Evolutionary conservation across 2,888 invertebrate species (phyloP), one percentile per base, ranked within the genome.

Genomic region (Campoplex capitator): DNA sequence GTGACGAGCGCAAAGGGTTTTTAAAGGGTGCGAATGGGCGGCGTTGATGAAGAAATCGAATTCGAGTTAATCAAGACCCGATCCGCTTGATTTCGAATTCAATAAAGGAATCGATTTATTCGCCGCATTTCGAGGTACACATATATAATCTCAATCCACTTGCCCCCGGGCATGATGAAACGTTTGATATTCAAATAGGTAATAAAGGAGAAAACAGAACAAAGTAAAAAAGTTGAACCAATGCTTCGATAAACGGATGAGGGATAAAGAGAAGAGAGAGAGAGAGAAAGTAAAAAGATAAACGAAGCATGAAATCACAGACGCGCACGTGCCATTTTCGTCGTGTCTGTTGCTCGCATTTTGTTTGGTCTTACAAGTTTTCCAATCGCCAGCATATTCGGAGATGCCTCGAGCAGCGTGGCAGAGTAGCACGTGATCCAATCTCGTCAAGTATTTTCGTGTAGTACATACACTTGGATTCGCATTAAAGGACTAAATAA

Each of bases 401-500:
- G 71, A 32, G 48, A 42, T 48, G 18, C n/a, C 18, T 32, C 32
- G 51, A 32, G 42, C 42, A 38, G 38, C 38, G 38, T 38, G 23
- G 23, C 38, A 38, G 3, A 38, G 3, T 1, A 6, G 48, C 71
- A 71, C 48, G 71, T 71, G 71, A 71, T 28, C 51, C 71, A 71
- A 71, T 71, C 71, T 71, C 71, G 6, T 71, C 28, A 18, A 32
- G 48, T 16, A 71, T 45, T 71, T 45, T 45, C 48, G 48, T 28
- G 45, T 70, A 28, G 45, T n/a, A 38, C 32, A 51, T 16, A 71
- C 48, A 51, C 32, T 71, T 71, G 16, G 51, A 32, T 32, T 48
- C 32, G 16, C 71, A 51, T 71, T 48, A 51, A 51, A 28, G 28
- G 23, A 13, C 45, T 23, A 45, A 32, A 71, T 32, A 32, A 45